A percentile compares a stretch with the other conserved stretches of the same genome.
Conservation (phyloP, 2,888 invertebrate species). For the Drosophila subsilvestris region DNA sequence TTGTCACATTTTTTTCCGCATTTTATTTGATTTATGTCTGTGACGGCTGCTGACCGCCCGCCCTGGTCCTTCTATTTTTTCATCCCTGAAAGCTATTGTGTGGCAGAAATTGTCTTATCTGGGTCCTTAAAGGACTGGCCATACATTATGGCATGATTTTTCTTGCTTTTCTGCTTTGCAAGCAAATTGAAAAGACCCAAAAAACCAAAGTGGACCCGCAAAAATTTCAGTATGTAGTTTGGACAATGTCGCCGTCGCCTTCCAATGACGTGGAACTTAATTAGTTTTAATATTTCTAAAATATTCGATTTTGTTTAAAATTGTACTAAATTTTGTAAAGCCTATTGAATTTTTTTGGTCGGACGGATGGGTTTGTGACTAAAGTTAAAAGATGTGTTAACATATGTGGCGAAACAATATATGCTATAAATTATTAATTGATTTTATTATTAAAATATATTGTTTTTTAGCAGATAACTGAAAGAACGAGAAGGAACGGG, state of each 20-base stretch:
- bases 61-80: slow-evolving; percentile 21
- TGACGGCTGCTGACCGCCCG: slow-evolving; percentile 39
- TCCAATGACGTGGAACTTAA: slow-evolving; percentile 53
- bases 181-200: slow-evolving; percentile 57
- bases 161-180: slow-evolving; percentile 50
- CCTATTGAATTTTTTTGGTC: no score
- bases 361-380: no score
- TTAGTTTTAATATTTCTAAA: slow-evolving; percentile 33
- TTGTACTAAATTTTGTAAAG: no score
- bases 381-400: no score
- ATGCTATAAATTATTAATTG: slow-evolving; percentile 3
- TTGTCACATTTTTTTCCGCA: slow-evolving; percentile 54
- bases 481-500: no score
- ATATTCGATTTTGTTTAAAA: background rate
- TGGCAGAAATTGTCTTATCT: slow-evolving; percentile 60
- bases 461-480: slow-evolving; percentile 60
- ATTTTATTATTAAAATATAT: slow-evolving; percentile 64
- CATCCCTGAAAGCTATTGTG: slow-evolving; percentile 28
- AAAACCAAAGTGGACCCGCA: slow-evolving; percentile 5
- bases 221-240: slow-evolving; percentile 26
- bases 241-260: slow-evolving; percentile 19
- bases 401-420: no score
- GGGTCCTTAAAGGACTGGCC: slow-evolving; percentile 57
- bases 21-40: slow-evolving; percentile 72
- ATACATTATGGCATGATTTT: slow-evolving; percentile 55